Conservation (phyloP, 2,113 vertebrate genomes). For the Pangasianodon gigas region DNA sequence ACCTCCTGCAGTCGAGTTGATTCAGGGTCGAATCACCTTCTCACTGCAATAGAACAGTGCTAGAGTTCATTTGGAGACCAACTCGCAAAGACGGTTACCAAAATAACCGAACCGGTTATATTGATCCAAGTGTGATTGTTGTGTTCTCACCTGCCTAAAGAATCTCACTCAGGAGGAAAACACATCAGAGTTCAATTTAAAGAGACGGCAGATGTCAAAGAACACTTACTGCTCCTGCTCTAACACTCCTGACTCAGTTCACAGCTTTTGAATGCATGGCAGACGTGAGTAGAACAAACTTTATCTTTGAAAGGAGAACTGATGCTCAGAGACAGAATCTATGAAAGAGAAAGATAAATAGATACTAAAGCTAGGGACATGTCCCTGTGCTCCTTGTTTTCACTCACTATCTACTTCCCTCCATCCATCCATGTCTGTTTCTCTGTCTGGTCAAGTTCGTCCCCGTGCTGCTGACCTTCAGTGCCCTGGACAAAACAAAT, state of each 20-base stretch:
- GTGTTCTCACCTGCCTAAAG: neutral
- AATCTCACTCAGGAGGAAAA: neutral
- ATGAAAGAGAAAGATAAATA: slow-evolving; percentile 4
- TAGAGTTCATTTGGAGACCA: neutral
- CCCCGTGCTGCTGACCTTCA: slow-evolving; percentile 53
- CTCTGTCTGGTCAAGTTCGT: slow-evolving; percentile 16
- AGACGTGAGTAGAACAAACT: neutral
- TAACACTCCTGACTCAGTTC: neutral
- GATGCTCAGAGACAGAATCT: slow-evolving; percentile 35
- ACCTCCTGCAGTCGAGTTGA: neutral
- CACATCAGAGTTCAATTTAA: neutral
- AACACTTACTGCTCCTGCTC: neutral
- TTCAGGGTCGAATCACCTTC: neutral
- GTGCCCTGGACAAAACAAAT: slow-evolving; percentile 37
- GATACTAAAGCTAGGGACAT: neutral
- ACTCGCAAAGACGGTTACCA: neutral
- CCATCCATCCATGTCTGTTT: neutral
- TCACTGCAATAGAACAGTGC: neutral
- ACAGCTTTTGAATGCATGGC: neutral
- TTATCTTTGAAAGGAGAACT: neutral
- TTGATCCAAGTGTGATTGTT: neutral
- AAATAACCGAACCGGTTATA: neutral
- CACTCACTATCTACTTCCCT: neutral
- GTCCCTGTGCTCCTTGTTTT: neutral
- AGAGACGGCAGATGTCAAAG: neutral